A percentile compares a stretch with the other conserved stretches of the same genome.
Conservation (phyloP, 2,113 vertebrate species). For the Hemiscyllium ocellatum region DNA sequence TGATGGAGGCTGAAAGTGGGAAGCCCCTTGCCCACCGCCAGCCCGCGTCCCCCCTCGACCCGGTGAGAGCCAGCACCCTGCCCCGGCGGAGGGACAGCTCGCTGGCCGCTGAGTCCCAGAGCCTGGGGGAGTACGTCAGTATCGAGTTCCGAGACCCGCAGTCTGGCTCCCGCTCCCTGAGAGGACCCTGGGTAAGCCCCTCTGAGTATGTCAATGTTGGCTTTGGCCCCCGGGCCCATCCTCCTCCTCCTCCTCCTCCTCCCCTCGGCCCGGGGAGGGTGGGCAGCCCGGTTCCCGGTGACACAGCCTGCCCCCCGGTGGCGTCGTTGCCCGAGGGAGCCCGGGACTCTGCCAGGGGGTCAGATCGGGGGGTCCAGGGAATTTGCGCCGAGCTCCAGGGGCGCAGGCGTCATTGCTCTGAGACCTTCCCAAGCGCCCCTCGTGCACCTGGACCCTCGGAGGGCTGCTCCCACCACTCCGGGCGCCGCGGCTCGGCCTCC, state of each 20-base stretch:
- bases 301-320: too few relatives aligned
- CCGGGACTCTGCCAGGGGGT: constrained; percentile 39
- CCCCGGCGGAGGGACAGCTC: constrained; percentile 59
- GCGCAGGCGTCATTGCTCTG: constrained; percentile 61
- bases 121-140: constrained; percentile 65
- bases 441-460: constrained; percentile 52
- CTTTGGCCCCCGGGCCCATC: constrained; percentile 46
- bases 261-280: too few relatives aligned
- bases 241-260: too few relatives aligned
- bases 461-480: constrained; percentile 58
- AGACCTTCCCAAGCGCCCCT: constrained; percentile 54
- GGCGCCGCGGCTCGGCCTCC: constrained; percentile 47
- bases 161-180: rapidly evolving
- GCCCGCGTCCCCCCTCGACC: constrained; percentile 47
- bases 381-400: constrained; percentile 54
- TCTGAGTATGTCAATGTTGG: constrained; percentile 68
- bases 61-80: constrained; percentile 64
- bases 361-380: constrained; percentile 51
- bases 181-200: constrained; percentile 38
- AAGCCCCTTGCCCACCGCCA: not conserved
- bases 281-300: too few relatives aligned
- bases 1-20: constrained; percentile 60
- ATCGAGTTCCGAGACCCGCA: constrained; percentile 55
- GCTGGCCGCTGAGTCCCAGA: constrained; percentile 54
- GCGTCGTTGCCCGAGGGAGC: too few relatives aligned